Conservation (phyloP, 2,888 invertebrate genomes). For the Oxycera nigricornis region DNA sequence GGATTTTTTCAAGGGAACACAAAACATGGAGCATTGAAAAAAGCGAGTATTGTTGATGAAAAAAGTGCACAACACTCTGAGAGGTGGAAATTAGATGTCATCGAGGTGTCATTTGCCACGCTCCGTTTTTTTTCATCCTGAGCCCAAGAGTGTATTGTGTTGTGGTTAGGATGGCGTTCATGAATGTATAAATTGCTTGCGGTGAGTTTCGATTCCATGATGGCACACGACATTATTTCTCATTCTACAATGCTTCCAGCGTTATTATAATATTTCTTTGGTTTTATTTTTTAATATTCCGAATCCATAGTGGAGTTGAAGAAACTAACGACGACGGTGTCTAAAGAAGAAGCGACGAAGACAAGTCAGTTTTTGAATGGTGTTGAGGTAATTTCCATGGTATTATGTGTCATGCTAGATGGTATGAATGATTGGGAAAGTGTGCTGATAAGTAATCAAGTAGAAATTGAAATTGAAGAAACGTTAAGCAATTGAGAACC, state of each 20-base stretch:
- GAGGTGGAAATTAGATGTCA: constrained; percentile 50
- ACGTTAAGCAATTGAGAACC: no score
- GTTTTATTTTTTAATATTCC: constrained; percentile 13
- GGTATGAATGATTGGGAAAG: no score
- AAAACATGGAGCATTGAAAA: background rate
- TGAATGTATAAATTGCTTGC: constrained; percentile 37
- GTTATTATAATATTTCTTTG: constrained; percentile 19
- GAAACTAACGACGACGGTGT: background rate
- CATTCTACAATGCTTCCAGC: background rate
- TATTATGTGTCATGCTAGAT: no score
- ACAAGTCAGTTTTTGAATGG: background rate
- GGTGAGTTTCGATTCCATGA: constrained; percentile 29
- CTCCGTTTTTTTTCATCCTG: constrained; percentile 38
- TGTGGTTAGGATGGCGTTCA: constrained; percentile 8
- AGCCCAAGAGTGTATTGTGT: background rate
- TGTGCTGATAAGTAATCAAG: no score
- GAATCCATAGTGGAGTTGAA: background rate
- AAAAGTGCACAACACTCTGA: constrained; percentile 46
- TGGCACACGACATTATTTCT: background rate
- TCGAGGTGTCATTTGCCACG: constrained; percentile 49
- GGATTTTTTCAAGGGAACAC: constrained; percentile 27
- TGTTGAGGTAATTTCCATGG: background rate
- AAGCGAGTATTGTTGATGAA: constrained; percentile 20
- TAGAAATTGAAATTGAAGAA: no score
- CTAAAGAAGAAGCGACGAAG: background rate